Conservation (phyloP, 1,140 invertebrate genomes). For the Drosophila pruinosa region DNA sequence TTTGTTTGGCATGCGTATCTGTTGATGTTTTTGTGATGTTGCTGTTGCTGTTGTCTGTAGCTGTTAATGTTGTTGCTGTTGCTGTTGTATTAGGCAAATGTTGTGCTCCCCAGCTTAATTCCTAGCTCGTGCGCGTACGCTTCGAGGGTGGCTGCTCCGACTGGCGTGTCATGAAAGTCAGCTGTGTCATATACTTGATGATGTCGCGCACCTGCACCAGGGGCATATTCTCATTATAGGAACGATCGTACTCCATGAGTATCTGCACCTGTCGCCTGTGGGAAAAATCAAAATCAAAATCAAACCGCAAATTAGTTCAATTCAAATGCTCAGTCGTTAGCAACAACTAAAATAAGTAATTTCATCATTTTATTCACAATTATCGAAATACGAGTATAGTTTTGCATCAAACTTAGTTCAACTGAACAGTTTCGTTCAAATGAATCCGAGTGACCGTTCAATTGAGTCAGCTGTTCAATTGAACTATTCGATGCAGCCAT, state of each 20-base stretch:
- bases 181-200: conserved; percentile 92
- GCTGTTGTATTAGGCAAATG: conserved; percentile 62
- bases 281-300: neutral
- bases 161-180: conserved; percentile 89
- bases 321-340: too few species aligned
- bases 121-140: conserved; percentile 82
- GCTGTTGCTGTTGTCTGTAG: conserved; percentile 27
- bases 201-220: conserved; percentile 91
- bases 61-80: conserved; percentile 25
- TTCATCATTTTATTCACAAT: too few species aligned
- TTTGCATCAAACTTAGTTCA: too few species aligned
- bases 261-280: conserved; percentile 89
- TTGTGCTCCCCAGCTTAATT: conserved; percentile 83
- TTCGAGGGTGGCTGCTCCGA: conserved; percentile 79
- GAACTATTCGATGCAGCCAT: too few species aligned
- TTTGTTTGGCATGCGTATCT: conserved; percentile 20
- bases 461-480: too few species aligned
- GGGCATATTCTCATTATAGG: conserved; percentile 86
- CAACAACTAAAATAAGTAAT: too few species aligned
- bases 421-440: too few species aligned
- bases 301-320: neutral
- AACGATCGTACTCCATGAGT: conserved; percentile 89
- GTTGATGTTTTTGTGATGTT: conserved; percentile 20
- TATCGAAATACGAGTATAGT: too few species aligned
- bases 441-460: too few species aligned